Percentiles rank a stretch among this genome's conserved stretches.
These are phyloP conservation scores for Etheostoma nigrum DNA, from an alignment of 2,797 vertebrate genomes.

Conservation along the genomic window DNA sequence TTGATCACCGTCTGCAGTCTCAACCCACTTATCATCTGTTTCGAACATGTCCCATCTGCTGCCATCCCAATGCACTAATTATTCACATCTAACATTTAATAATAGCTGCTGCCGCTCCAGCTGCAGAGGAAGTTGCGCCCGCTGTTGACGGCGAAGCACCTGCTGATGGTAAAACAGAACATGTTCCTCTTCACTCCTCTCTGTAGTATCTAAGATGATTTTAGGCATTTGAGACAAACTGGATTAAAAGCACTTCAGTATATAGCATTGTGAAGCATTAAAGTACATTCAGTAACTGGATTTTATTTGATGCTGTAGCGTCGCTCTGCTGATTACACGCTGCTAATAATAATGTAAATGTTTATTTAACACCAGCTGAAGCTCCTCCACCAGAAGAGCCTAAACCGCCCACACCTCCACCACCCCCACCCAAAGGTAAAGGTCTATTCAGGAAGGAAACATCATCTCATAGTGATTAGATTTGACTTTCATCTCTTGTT, in stretches of 20 bases:
- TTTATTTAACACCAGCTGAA: slow-evolving; percentile 79
- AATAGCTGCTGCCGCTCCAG: slow-evolving; percentile 64
- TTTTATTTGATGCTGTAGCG: slow-evolving; percentile 42
- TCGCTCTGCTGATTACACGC: slow-evolving; percentile 52
- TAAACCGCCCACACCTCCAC: slow-evolving; percentile 82
- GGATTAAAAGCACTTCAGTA: background rate
- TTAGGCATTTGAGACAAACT: background rate
- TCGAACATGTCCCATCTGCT: slow-evolving; percentile 32
- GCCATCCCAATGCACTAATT: slow-evolving; percentile 26
- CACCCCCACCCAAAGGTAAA: slow-evolving; percentile 85
- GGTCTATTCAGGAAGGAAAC: background rate
- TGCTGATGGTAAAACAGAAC: slow-evolving; percentile 68
- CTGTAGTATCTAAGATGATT: background rate
- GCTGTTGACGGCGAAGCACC: slow-evolving; percentile 65
- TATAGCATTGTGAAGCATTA: slow-evolving; percentile 5
- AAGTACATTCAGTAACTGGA: slow-evolving; percentile 10
- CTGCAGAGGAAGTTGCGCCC: slow-evolving; percentile 57
- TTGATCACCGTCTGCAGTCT: slow-evolving; percentile 2
- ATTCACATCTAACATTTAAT: slow-evolving; percentile 69
- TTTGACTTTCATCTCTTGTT: background rate
- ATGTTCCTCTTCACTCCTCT: slow-evolving; percentile 27
- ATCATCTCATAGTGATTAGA: background rate
- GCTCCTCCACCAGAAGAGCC: slow-evolving; percentile 79
- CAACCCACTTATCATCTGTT: slow-evolving; percentile 14
- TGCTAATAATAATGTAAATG: slow-evolving; percentile 58